These are phyloP conservation scores for Micromussa lordhowensis DNA, from an alignment of 92 coral and sea anemone genomes.

Conservation along the genomic window DNA sequence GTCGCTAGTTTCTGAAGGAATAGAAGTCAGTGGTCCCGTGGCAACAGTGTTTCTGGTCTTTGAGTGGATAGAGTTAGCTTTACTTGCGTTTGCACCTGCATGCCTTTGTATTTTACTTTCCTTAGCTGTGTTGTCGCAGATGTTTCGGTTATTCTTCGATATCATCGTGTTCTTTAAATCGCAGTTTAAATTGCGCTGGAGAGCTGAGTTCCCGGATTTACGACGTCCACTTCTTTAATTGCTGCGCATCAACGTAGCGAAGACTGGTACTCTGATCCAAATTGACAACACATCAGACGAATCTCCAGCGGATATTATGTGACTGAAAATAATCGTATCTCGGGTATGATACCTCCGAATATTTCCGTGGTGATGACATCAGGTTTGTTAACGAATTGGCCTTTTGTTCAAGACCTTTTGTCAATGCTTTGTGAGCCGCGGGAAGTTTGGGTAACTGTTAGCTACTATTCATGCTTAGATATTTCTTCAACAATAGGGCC, in stretches of 20 bases:
- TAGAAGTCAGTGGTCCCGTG: conserved; percentile 37
- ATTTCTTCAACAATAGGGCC: too few species aligned
- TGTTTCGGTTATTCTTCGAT: conserved; percentile 4
- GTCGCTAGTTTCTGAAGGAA: conserved; percentile 31
- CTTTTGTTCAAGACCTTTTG: too few species aligned
- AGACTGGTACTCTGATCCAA: not conserved
- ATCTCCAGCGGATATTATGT: not conserved
- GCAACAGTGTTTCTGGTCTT: not conserved
- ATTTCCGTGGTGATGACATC: too few species aligned
- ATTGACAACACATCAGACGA: not conserved
- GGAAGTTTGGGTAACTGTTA: too few species aligned
- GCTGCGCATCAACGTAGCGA: not conserved
- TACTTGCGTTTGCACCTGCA: conserved; percentile 34
- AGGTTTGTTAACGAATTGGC: too few species aligned
- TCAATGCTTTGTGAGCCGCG: too few species aligned
- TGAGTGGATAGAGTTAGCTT: conserved; percentile 39
- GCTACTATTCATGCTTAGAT: too few species aligned
- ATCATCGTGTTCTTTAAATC: not conserved
- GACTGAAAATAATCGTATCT: not conserved
- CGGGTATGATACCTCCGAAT: too few species aligned
- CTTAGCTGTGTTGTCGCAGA: conserved; percentile 35
- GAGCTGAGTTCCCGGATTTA: too few species aligned
- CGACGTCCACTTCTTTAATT: not conserved
- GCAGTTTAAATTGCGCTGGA: not conserved
- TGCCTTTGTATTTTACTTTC: conserved; percentile 1